These are phyloP conservation scores for Mastomys coucha DNA, from an alignment of 2,113 vertebrate genomes.

Conservation along the genomic window DNA sequence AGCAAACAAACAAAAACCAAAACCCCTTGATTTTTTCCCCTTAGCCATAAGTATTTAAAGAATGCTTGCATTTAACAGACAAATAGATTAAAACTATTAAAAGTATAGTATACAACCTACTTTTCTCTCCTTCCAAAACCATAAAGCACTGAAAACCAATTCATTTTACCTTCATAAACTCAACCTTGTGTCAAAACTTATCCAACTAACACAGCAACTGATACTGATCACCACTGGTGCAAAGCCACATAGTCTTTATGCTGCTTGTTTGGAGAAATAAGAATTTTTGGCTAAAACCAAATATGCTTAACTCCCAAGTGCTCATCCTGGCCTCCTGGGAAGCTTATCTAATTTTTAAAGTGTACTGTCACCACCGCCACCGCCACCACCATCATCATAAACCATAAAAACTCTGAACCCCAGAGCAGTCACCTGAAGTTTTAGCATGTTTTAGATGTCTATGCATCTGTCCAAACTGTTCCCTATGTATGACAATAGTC, in stretches of 20 bases:
- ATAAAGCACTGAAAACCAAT: not conserved
- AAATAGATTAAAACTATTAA: not conserved
- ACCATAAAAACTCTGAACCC: not conserved
- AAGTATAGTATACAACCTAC: not conserved
- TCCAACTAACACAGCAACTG: not conserved
- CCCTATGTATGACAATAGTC: not conserved
- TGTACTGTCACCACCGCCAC: not conserved
- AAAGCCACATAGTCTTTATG: not conserved
- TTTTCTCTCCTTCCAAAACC: not conserved
- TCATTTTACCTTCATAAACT: not conserved
- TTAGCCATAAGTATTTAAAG: not conserved
- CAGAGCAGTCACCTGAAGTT: accelerated
- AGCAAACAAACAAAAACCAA: not conserved
- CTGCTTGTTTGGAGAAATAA: not conserved
- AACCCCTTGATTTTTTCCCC: not conserved
- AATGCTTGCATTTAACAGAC: not conserved
- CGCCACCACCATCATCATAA: not conserved
- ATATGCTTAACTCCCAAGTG: not conserved
- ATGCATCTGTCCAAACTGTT: not conserved
- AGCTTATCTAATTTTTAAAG: not conserved
- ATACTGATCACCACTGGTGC: not conserved
- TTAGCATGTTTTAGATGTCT: not conserved
- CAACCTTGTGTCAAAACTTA: not conserved
- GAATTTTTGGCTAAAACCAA: not conserved
- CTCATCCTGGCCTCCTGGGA: not conserved